These are phyloP conservation scores for Pelecanus crispus DNA, from an alignment of 2,113 vertebrate species.

Conservation along the genomic window DNA sequence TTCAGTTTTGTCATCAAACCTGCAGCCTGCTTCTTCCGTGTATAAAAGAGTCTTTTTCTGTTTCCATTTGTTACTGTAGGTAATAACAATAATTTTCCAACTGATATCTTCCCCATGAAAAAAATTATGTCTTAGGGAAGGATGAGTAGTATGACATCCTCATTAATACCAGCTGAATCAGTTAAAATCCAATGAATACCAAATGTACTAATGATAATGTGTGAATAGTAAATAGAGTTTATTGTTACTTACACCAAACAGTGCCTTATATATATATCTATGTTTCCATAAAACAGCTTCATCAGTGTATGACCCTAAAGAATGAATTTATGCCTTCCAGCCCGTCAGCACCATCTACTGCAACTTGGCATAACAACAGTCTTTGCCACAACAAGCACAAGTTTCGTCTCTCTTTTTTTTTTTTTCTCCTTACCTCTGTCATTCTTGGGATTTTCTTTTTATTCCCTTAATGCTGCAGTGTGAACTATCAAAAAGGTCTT, in stretches of 20 bases:
- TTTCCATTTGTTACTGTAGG: background rate
- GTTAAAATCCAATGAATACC: constrained; percentile 55
- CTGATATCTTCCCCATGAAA: background rate
- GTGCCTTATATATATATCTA: constrained; percentile 18
- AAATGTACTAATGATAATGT: constrained; percentile 59
- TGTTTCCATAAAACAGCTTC: background rate
- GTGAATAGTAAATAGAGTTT: constrained; percentile 58
- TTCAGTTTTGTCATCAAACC: constrained; percentile 4
- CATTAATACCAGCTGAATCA: constrained; percentile 54
- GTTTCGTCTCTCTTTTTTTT: background rate
- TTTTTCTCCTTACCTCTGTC: background rate
- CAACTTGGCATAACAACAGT: background rate
- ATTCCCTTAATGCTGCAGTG: background rate
- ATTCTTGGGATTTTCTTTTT: background rate
- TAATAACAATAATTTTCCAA: background rate
- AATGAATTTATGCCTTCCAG: constrained; percentile 13
- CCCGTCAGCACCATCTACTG: constrained; percentile 68
- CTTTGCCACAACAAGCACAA: background rate
- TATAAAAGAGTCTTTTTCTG: background rate
- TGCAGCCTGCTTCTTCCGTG: background rate
- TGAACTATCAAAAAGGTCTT: background rate
- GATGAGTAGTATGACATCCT: constrained; percentile 33
- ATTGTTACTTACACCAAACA: constrained; percentile 52
- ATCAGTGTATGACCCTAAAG: background rate
- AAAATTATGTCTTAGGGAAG: background rate